phyloP scores from a whole-genome alignment of 2,797 vertebrate genomes.

The Myripristis jacobus region DNA sequence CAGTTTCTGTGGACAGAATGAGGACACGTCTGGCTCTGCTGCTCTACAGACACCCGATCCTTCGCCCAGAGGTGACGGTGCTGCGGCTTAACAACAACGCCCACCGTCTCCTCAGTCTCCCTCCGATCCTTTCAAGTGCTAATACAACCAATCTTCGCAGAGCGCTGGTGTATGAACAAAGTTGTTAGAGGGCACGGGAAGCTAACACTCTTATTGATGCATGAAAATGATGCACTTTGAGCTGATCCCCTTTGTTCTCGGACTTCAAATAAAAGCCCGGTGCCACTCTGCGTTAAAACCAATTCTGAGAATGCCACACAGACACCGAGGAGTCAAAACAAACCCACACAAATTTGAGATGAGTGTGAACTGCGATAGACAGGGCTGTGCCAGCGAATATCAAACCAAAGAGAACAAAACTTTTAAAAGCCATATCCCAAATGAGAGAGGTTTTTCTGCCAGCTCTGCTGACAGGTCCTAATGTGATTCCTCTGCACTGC shows the following conservation, averaged over 20 bases:
- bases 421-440: slow-evolving; percentile 12
- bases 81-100: slow-evolving; percentile 2
- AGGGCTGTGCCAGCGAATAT: background rate
- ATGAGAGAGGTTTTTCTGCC: background rate
- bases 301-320: slow-evolving; percentile 7
- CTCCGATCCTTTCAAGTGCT: slow-evolving; percentile 21
- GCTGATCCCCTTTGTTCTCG: slow-evolving; percentile 49
- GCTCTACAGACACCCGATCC: background rate
- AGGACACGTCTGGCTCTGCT: background rate
- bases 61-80: slow-evolving; percentile 6
- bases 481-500: slow-evolving; percentile 31
- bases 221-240: slow-evolving; percentile 21
- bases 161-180: slow-evolving; percentile 13
- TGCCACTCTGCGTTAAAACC: slow-evolving; percentile 12
- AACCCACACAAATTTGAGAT: slow-evolving; percentile 4
- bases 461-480: slow-evolving; percentile 11
- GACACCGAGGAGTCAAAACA: slow-evolving; percentile 12
- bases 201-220: slow-evolving; percentile 10
- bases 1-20: slow-evolving; percentile 78
- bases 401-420: background rate
- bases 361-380: background rate
- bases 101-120: background rate
- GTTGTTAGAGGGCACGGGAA: slow-evolving; percentile 14
- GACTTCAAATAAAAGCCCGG: slow-evolving; percentile 37
- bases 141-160: slow-evolving; percentile 2